These are phyloP conservation scores for Leucophenga varia DNA, from an alignment of 1,140 invertebrate genomes.

Conservation along the genomic window DNA sequence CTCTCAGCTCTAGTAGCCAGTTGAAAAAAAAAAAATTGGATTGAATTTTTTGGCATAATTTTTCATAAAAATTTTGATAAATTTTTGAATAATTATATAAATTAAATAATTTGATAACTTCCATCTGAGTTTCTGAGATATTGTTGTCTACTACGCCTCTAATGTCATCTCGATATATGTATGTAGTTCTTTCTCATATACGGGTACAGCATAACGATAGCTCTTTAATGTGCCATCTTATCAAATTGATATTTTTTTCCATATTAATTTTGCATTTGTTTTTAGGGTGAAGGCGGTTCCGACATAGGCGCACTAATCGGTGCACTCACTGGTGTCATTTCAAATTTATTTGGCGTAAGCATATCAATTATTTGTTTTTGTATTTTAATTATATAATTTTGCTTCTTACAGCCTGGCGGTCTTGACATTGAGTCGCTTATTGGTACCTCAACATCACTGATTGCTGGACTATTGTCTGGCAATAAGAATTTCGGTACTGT, in stretches of 20 bases:
- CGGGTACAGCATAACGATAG: too few species aligned
- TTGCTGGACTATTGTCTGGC: constrained; percentile 51
- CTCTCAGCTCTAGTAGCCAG: too few species aligned
- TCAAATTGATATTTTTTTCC: neutral
- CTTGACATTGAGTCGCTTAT: constrained; percentile 54
- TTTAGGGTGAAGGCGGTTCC: constrained; percentile 52
- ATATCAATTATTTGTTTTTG: neutral
- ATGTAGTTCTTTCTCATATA: too few species aligned
- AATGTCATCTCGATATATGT: too few species aligned
- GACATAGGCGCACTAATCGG: constrained; percentile 52
- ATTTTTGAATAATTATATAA: too few species aligned
- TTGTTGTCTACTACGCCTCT: too few species aligned
- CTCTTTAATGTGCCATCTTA: neutral
- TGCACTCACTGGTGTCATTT: constrained; percentile 57
- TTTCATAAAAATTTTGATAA: too few species aligned
- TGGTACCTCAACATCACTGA: constrained; percentile 44
- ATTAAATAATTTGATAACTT: too few species aligned
- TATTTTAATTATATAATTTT: constrained; percentile 4
- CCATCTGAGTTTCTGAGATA: too few species aligned
- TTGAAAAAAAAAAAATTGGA: neutral
- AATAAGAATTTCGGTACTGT: constrained; percentile 59
- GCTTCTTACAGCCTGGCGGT: constrained; percentile 47
- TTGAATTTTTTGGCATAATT: neutral
- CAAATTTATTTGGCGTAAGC: constrained; percentile 59
- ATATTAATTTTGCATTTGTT: neutral